phyloP scores from a whole-genome alignment of 2,797 vertebrate genomes.

The Manis crassicaudata region DNA sequence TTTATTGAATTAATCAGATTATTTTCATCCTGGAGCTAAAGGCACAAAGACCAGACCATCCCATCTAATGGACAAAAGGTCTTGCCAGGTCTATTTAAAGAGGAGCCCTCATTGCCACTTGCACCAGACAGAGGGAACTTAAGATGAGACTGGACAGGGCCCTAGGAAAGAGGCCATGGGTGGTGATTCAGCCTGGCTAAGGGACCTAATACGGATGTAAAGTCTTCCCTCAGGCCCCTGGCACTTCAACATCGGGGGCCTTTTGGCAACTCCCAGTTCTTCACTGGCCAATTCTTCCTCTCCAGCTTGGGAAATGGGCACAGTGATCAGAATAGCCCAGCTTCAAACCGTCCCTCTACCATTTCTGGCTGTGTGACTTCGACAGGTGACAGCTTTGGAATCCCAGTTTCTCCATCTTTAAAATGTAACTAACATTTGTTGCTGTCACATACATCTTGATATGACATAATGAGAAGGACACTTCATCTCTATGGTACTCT shows the following conservation, averaged over 20 bases:
- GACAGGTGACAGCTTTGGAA: not conserved
- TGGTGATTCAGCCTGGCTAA: not conserved
- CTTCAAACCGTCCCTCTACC: not conserved
- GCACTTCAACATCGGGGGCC: not conserved
- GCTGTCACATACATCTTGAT: not conserved
- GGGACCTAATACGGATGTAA: not conserved
- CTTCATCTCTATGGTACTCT: not conserved
- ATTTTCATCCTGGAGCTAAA: not conserved
- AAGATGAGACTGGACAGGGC: not conserved
- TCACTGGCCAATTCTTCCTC: not conserved
- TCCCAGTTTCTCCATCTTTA: not conserved
- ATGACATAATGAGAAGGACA: no score
- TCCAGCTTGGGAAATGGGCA: not conserved
- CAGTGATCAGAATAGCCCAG: not conserved
- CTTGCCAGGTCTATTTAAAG: constrained; percentile 41
- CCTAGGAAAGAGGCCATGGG: not conserved
- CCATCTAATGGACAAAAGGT: constrained; percentile 36
- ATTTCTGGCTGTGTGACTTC: not conserved
- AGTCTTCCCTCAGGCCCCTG: not conserved
- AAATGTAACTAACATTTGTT: not conserved
- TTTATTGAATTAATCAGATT: constrained; percentile 46
- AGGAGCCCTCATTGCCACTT: not conserved
- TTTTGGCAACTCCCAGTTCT: not conserved
- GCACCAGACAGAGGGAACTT: not conserved
- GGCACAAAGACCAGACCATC: constrained; percentile 52